Evolutionary conservation across 1,140 invertebrate species (phyloP).

Genomic region (Pomacea maculata): DNA sequence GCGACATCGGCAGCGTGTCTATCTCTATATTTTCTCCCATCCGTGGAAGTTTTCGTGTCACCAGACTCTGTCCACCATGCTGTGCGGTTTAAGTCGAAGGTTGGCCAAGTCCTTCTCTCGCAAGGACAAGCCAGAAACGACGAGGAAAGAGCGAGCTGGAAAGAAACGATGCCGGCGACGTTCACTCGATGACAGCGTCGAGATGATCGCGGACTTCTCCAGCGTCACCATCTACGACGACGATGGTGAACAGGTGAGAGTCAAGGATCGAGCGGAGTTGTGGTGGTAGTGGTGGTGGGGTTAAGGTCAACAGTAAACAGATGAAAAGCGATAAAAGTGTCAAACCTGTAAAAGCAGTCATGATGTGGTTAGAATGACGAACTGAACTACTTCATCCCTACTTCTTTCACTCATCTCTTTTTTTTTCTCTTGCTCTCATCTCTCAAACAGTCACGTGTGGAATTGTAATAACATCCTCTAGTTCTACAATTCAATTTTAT

Average conservation of each 20-base stretch:
- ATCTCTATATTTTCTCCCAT: not conserved
- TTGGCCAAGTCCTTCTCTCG: slow-evolving; percentile 28
- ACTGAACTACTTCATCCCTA: too few relatives aligned
- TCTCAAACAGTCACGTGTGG: too few relatives aligned
- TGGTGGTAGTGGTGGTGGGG: not conserved
- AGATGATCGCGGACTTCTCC: slow-evolving; percentile 31
- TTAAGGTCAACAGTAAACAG: not conserved
- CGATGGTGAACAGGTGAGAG: slow-evolving; percentile 9
- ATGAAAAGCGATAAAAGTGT: too few relatives aligned
- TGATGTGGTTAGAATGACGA: too few relatives aligned
- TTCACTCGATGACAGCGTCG: slow-evolving; percentile 25
- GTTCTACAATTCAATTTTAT: too few relatives aligned
- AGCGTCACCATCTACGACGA: slow-evolving; percentile 30
- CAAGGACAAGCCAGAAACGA: slow-evolving; percentile 1
- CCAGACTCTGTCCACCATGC: slow-evolving; percentile 7
- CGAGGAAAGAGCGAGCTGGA: not conserved
- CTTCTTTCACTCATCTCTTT: too few relatives aligned
- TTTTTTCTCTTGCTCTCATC: too few relatives aligned
- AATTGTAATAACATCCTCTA: too few relatives aligned
- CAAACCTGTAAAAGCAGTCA: too few relatives aligned
- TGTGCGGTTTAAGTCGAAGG: slow-evolving; percentile 23
- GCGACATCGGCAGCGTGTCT: not conserved
- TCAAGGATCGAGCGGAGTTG: not conserved
- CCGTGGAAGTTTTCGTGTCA: not conserved
- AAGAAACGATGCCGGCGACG: slow-evolving; percentile 19